Conservation (phyloP, 2,888 invertebrate species). For the Amphipyra tragopoginis region DNA sequence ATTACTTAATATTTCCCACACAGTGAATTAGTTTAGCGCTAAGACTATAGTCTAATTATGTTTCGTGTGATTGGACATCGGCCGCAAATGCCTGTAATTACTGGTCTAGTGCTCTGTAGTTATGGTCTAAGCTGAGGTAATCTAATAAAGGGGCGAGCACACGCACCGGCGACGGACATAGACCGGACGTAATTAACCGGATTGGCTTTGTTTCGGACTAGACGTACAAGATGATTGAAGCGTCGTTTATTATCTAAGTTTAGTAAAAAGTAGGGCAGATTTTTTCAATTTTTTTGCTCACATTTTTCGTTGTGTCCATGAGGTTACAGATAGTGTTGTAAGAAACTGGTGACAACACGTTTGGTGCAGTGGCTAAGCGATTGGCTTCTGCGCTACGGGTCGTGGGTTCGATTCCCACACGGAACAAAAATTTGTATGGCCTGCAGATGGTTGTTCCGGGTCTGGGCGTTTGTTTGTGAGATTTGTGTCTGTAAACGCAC, state of each 20-base stretch:
- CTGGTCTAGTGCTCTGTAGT: conserved; percentile 38
- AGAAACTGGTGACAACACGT: too few species aligned
- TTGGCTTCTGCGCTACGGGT: too few species aligned
- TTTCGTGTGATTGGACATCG: conserved; percentile 42
- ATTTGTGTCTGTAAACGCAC: too few species aligned
- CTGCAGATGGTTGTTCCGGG: too few species aligned
- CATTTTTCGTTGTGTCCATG: too few species aligned
- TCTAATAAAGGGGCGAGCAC: conserved; percentile 33
- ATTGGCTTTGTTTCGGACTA: conserved; percentile 16
- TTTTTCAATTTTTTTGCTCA: too few species aligned
- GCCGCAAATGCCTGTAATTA: conserved; percentile 49
- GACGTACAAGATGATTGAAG: conserved; percentile 1
- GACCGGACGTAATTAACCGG: conserved; percentile 10
- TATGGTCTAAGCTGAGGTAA: conserved; percentile 38
- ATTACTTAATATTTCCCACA: conserved; percentile 8
- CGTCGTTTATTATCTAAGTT: neutral
- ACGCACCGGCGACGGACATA: neutral
- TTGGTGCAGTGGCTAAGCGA: too few species aligned
- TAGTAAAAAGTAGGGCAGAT: too few species aligned
- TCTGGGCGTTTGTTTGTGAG: too few species aligned
- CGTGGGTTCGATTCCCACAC: too few species aligned
- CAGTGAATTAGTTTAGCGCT: conserved; percentile 28
- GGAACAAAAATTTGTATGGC: too few species aligned
- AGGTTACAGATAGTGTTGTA: too few species aligned
- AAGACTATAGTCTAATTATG: conserved; percentile 46